Evolutionary conservation across 2,888 invertebrate species (phyloP), one percentile per base, ranked within the genome.

Genomic region (Himalopsyche tibetana): DNA sequence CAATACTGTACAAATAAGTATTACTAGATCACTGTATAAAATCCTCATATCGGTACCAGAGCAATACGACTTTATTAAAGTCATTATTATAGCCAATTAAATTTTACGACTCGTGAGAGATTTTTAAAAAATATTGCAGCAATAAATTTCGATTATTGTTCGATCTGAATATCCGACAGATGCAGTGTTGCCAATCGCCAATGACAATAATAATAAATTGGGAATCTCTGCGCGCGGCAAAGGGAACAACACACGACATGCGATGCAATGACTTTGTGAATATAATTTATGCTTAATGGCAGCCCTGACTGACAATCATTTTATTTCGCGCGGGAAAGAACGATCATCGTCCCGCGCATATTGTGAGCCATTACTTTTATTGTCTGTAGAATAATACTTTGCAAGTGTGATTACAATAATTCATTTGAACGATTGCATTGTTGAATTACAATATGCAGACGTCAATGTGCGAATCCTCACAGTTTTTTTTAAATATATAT

Each of bases 401-500:
- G 80, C 17, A 17, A 45, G 80, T 80, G 80, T 80, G 80, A 80
- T 80, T 80, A 80, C 51, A 80, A 80, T 80, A 80, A 80, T 80
- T 80, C 80, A 80, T 80, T 51, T 51, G 80, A 80, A 80, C 80
- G 80, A 80, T 51, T 51, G 80, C 80, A 45, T 74, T 74, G 74
- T 74, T 74, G 74, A 36, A 74, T 74, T 74, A 74, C 74, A 51
- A 51, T 15, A 74, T 36, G 5, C 74, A 74, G 74, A 74, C 74
- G 74, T 74, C 74, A 74, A 74, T 36, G 28, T 74, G 28, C 19
- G 74, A 15, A 74, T 74, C 74, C 12, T 0, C 28, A 63, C 12
- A 38, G 28, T 38, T 74, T 12, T 74, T 74, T 74, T 74, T 74
- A 28, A 28, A 28, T 28, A 28, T 28, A 38, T 74, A 63, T 63